A percentile compares a stretch with the other conserved stretches of the same genome.
These are phyloP conservation scores for Hydropsyche betteni DNA, from an alignment of 2,888 invertebrate genomes.

Conservation along the genomic window DNA sequence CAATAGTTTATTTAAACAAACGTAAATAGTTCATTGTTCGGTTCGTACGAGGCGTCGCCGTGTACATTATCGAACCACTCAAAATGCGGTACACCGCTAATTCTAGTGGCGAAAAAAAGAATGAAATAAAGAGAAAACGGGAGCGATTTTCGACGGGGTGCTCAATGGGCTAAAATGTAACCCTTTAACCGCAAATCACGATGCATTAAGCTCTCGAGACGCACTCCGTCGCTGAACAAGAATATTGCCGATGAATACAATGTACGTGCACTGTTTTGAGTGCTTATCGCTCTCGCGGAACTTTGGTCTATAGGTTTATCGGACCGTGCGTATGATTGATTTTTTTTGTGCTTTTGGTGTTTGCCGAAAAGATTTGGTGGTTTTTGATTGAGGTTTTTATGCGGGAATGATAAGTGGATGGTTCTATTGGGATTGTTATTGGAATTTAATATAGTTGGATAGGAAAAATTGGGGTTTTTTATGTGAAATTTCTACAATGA, in stretches of 20 bases:
- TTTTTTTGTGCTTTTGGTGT: too few species aligned
- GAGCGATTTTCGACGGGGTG: conserved; percentile 22
- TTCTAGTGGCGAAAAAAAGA: conserved; percentile 38
- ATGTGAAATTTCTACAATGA: too few species aligned
- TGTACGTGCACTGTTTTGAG: conserved; percentile 21
- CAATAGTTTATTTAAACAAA: conserved; percentile 44
- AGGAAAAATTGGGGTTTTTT: too few species aligned
- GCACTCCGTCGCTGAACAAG: conserved; percentile 36
- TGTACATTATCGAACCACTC: conserved; percentile 21
- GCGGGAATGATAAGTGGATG: not conserved
- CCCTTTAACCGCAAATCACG: conserved; percentile 43
- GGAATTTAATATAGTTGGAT: too few species aligned
- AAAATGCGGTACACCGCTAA: conserved; percentile 38
- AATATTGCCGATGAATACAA: conserved; percentile 40
- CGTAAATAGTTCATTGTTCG: conserved; percentile 41
- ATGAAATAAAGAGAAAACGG: conserved; percentile 6
- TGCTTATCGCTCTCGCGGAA: not conserved
- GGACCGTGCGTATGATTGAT: too few species aligned
- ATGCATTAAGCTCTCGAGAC: conserved; percentile 47
- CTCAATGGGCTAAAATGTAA: conserved; percentile 40
- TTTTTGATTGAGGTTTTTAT: not conserved
- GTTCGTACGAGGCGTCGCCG: conserved; percentile 36
- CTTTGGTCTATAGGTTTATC: too few species aligned
- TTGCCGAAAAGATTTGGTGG: too few species aligned
- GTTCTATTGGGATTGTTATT: too few species aligned